Evolutionary conservation across 2,888 invertebrate species (phyloP).

Genomic region (Tipula unca): DNA sequence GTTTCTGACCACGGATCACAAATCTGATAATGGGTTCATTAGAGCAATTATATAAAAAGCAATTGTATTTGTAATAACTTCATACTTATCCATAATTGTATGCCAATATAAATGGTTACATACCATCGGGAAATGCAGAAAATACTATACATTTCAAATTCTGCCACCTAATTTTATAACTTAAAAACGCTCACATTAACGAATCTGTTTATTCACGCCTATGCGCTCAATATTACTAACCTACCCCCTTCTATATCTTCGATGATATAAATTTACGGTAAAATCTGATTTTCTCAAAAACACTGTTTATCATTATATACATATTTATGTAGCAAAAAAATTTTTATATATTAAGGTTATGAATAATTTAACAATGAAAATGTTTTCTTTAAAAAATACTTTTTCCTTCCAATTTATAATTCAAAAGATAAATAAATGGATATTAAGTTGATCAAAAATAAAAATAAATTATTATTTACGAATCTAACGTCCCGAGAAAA

Average conservation of each 20-base stretch:
- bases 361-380: background rate
- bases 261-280: background rate
- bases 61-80: background rate
- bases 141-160: no score
- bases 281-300: background rate
- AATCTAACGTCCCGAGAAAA: no score
- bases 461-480: background rate
- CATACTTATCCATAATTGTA: background rate
- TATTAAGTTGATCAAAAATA: background rate
- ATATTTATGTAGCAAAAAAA: background rate
- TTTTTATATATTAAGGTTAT: background rate
- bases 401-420: background rate
- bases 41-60: no score
- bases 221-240: no score
- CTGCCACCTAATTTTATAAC: no score
- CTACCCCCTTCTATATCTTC: no score
- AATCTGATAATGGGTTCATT: background rate
- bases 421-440: background rate
- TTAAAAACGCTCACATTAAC: no score
- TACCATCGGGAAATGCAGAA: no score
- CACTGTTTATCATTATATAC: background rate
- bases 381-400: background rate
- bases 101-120: background rate
- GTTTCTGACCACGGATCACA: background rate
- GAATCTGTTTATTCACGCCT: no score